Conservation (phyloP, 1,140 invertebrate species). For the Rhopalosiphum maidis region DNA sequence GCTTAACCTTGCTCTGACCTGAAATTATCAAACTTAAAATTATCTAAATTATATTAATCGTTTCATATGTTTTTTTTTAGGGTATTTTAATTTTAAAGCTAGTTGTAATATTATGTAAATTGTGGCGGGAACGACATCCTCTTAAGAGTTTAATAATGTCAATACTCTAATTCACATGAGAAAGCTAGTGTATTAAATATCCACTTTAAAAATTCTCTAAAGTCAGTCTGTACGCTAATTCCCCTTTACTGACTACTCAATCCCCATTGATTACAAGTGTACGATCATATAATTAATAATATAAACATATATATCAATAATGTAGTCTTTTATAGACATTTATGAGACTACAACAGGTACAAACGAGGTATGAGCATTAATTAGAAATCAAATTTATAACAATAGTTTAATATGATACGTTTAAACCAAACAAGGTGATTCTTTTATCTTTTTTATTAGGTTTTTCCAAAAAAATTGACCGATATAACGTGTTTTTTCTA, state of each 20-base stretch:
- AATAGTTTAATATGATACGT: not conserved
- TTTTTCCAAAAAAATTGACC: not conserved
- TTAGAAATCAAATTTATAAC: not conserved
- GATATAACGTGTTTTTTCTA: not conserved
- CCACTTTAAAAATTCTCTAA: not conserved
- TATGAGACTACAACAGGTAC: too few relatives aligned
- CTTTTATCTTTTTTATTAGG: not conserved
- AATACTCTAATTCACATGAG: not conserved
- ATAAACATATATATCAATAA: too few relatives aligned
- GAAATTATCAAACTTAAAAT: too few relatives aligned
- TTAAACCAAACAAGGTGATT: not conserved
- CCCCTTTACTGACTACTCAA: not conserved
- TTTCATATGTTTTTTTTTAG: too few relatives aligned
- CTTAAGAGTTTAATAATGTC: not conserved
- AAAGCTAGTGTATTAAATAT: not conserved
- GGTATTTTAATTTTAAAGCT: too few relatives aligned
- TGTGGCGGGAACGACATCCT: too few relatives aligned
- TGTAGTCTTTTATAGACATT: too few relatives aligned
- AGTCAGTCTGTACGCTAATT: not conserved
- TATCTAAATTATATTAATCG: too few relatives aligned
- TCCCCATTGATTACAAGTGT: not conserved
- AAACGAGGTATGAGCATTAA: too few relatives aligned
- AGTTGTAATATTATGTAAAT: too few relatives aligned
- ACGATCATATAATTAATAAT: too few relatives aligned
- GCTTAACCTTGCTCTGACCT: too few relatives aligned